These are phyloP conservation scores for Polylopha cassiicola DNA, from an alignment of 2,888 invertebrate genomes.

Conservation along the genomic window DNA sequence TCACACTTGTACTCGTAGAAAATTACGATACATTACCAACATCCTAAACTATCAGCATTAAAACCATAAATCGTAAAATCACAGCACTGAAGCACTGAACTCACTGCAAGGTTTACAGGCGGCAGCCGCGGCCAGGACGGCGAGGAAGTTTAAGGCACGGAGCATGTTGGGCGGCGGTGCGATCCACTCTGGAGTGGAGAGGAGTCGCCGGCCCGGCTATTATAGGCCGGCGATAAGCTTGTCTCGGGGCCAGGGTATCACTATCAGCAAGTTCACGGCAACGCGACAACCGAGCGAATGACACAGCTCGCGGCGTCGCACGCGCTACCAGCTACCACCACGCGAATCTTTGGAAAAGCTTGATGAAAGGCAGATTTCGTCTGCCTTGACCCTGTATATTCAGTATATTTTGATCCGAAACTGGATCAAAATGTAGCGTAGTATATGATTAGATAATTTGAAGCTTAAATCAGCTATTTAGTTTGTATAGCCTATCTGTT, in stretches of 20 bases:
- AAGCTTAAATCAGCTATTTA: too few relatives aligned
- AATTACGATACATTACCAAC: too few relatives aligned
- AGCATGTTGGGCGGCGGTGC: conserved; percentile 70
- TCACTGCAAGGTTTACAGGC: conserved; percentile 73
- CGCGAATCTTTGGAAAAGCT: conserved; percentile 23
- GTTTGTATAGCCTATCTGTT: too few relatives aligned
- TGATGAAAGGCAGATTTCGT: too few relatives aligned
- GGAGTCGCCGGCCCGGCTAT: conserved; percentile 73
- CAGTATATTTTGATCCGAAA: too few relatives aligned
- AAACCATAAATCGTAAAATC: conserved; percentile 23
- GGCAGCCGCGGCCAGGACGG: conserved; percentile 46
- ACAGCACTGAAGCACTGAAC: conserved; percentile 37
- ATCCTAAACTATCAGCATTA: too few relatives aligned
- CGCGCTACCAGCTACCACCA: conserved; percentile 36
- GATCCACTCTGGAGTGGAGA: conserved; percentile 63
- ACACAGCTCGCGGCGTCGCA: conserved; percentile 36
- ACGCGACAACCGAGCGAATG: conserved; percentile 63
- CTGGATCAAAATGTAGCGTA: too few relatives aligned
- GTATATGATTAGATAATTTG: too few relatives aligned
- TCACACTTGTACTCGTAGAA: too few relatives aligned
- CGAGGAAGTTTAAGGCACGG: conserved; percentile 62
- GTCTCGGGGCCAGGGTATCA: conserved; percentile 62
- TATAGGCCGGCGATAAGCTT: conserved; percentile 73
- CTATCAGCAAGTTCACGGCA: conserved; percentile 69
- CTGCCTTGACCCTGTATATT: too few relatives aligned